Evolutionary conservation across 1,140 invertebrate genomes (phyloP), one percentile per base, ranked within the genome.

Genomic region (Halictus rubicundus): DNA sequence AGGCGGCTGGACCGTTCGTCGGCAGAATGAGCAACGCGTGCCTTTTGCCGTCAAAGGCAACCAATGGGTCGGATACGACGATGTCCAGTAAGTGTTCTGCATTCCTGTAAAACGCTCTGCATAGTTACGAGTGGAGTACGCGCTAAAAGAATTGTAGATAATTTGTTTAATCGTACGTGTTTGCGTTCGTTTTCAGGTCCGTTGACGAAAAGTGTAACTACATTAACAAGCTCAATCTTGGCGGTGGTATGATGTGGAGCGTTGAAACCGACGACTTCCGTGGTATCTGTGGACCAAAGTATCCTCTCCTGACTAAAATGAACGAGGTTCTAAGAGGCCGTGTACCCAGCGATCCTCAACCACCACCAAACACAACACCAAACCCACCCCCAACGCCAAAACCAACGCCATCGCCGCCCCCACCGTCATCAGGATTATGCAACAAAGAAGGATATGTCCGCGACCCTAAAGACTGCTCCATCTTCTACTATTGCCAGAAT

Each of bases 11-110:
- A 94, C 84, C 4, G 84, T 92, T 16, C 85, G 91, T 12, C 95
- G 93, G 90, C 93, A 95, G 61, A 79, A 93, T 5, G 89, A 94
- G 52, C 94, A 94, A 74, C 90, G 93, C 71, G 94, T 94, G 0
- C 96, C 96, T 0, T 97, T 96, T 82, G 94, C 95, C 10, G 94
- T 95, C 64, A 93, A 92, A 37, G 94, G 91, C 1, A 92, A 93
- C 9, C 95, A 96, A 86, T 98, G 97, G 97, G 93, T 97, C 49
- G 95, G 96, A 16, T 97, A 95, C 81, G 97, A 98, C 76, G 94
- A 97, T 81, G 64, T 88, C 23, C 81, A 83, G 89, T 94, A 75
- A 89, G 86, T 86, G 63, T 49, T 66, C n/a, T n/a, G n/a, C n/a
- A n/a, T n/a, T n/a, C 32, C 32, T 32, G 5, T 32, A 32, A 32